phyloP scores from a whole-genome alignment of 2,797 vertebrate genomes.

The Neosilurus mollespiculum region DNA sequence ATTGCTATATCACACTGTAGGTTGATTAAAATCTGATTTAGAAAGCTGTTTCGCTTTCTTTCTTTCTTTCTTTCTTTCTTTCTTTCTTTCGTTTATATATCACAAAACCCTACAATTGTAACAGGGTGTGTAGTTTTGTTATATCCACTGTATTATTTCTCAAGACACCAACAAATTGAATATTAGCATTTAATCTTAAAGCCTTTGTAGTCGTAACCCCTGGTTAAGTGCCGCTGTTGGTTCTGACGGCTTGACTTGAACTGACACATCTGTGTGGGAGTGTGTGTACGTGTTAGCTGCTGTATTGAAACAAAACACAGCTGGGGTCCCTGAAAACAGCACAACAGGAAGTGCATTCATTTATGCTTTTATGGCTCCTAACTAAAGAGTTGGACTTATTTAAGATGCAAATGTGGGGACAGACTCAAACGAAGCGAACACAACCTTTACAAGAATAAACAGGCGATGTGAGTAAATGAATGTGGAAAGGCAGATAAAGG shows the following conservation, averaged over 20 bases:
- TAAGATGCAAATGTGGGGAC: slow-evolving; percentile 31
- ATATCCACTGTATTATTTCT: background rate
- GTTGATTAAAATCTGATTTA: background rate
- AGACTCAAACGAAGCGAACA: background rate
- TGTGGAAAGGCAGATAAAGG: slow-evolving; percentile 53
- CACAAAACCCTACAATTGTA: background rate
- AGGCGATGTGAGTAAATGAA: slow-evolving; percentile 44
- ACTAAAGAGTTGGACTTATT: slow-evolving; percentile 32
- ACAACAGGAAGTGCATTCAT: slow-evolving; percentile 12
- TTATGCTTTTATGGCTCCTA: slow-evolving; percentile 28
- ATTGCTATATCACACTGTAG: background rate
- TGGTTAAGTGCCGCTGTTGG: background rate
- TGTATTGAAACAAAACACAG: slow-evolving; percentile 21
- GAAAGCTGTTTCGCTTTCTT: no score
- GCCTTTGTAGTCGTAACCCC: background rate
- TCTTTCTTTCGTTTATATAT: background rate
- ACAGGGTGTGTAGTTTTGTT: background rate
- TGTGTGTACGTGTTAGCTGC: slow-evolving; percentile 24
- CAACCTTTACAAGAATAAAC: slow-evolving; percentile 33
- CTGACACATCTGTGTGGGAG: background rate
- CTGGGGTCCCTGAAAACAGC: slow-evolving; percentile 19
- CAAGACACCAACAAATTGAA: background rate
- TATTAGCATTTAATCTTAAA: background rate
- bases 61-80: no score
- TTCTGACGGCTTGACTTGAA: background rate